Evolutionary conservation across 1,140 invertebrate species (phyloP), one percentile per base, ranked within the genome.

Genomic region (Copidosoma floridanum): DNA sequence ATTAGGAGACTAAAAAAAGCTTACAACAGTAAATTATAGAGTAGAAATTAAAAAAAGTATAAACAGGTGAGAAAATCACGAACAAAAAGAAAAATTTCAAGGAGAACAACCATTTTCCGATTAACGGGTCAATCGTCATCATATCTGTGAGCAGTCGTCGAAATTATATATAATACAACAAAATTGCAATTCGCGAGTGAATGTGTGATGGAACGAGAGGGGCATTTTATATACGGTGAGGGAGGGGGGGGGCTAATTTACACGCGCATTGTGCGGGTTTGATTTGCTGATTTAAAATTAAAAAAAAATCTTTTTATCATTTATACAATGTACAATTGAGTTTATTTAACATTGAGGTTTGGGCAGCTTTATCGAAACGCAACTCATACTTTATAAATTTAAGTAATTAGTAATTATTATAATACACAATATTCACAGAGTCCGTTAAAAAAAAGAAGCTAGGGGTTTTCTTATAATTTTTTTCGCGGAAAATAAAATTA

Each of bases 341-440:
- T 70, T 75, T 65, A 65, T 48, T 27, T 51, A 55, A 54, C 47
- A 44, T 53, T 57, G 32, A 65, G 68, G 59, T 66, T 68, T 51
- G 61, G 60, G 63, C 61, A 69, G 67, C 68, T 71, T 69, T 71
- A 68, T 72, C 69, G 71, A 70, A 77, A 74, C 69, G 71, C 73
- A 76, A 76, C 70, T 74, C 72, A 71, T 75, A 73, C 61, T 71
- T 63, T 53, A 63, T 76, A 73, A 78, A 78, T 78, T 80, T 77
- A 79, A 79, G 78, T 76, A 77, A 79, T 77, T 73, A 75, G 68
- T 76, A 77, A 76, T 78, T 74, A 78, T 72, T 78, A 80, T 80
- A 78, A 80, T 80, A 79, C 75, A 80, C 70, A 74, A 78, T 80
- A 80, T 80, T 79, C 78, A 80, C 78, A 80, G 71, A 74, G 71